Evolutionary conservation across 1,140 invertebrate genomes (phyloP), one percentile per base, ranked within the genome.

Genomic region (Lysiphlebus fabarum): DNA sequence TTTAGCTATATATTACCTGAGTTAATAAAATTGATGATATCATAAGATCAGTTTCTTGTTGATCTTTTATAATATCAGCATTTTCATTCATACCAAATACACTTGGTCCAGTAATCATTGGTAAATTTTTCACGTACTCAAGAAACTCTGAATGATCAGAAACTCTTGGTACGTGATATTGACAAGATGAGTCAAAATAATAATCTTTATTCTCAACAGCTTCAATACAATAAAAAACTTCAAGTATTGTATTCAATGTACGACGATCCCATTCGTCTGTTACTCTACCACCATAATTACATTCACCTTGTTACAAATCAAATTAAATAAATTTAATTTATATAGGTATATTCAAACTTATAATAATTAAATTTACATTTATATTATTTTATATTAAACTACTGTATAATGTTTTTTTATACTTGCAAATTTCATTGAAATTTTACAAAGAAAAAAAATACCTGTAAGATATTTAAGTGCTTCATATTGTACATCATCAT

Each of bases 181-280:
- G 61, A 80, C 84, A 84, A 34, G 82, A 81, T 5, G 84, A 81
- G 66, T 90, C 87, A 58, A 89, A 82, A 10, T 76, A 69, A 66
- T 87, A 86, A 59, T 84, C 82, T 37, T 81, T 70, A 50, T 82
- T 68, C 33, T 81, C 74, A 4, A 86, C 77, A 9, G 83, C 66
- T 5, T 74, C 76, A 5, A 81, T 78, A 65, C 86, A 90, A 76
- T 94, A 96, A 74, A 91, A 96, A 67, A 87, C 88, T 64, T 82
- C 81, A 17, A 97, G 82, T 62, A 94, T 88, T 14, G 93, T 96
- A 64, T 84, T 88, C 47, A 98, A 80, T 9, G 90, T 92, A 49
- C 94, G 83, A 50, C 93, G 82, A 82, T 98, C 95, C 90, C 92
- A 95, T 72, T 96, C 92, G 76, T 98, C 95, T 0, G 93, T 97